Conservation (phyloP, 1,140 invertebrate species). For the Sycophila sp. region DNA sequence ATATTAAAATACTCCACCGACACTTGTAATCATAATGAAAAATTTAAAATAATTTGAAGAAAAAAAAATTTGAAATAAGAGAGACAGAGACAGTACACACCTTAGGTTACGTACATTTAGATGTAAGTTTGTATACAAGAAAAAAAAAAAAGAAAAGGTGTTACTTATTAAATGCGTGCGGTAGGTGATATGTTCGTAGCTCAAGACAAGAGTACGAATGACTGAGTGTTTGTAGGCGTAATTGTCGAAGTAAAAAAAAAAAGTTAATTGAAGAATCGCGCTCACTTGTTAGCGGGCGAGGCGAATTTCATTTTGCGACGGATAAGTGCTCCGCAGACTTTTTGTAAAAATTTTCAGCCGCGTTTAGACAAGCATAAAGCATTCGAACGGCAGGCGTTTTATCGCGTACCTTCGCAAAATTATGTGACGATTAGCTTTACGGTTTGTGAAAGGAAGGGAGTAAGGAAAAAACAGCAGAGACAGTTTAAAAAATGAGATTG, state of each 20-base stretch:
- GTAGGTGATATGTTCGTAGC: slow-evolving; percentile 20
- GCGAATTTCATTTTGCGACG: too few relatives aligned
- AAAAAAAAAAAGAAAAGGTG: slow-evolving; percentile 48
- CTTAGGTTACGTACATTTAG: slow-evolving; percentile 58
- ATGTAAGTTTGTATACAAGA: slow-evolving; percentile 65
- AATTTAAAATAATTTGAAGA: too few relatives aligned
- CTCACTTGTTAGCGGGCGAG: too few relatives aligned
- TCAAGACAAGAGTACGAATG: slow-evolving; percentile 6
- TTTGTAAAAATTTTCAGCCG: too few relatives aligned
- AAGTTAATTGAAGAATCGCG: too few relatives aligned
- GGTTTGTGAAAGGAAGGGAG: slow-evolving; percentile 42
- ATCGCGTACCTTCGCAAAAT: slow-evolving; percentile 1
- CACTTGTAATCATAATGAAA: slow-evolving; percentile 60
- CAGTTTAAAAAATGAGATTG: slow-evolving; percentile 30
- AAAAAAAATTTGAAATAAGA: slow-evolving; percentile 33
- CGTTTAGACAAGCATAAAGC: too few relatives aligned
- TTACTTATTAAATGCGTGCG: slow-evolving; percentile 38
- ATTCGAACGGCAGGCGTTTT: too few relatives aligned
- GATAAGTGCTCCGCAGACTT: too few relatives aligned
- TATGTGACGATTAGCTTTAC: slow-evolving; percentile 51
- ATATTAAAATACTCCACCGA: slow-evolving; percentile 63
- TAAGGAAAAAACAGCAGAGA: slow-evolving; percentile 18
- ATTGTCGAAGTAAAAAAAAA: slow-evolving; percentile 16
- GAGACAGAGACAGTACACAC: slow-evolving; percentile 56
- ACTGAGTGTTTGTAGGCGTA: slow-evolving; percentile 8